Conservation (phyloP, 2,888 invertebrate genomes). For the Spialia ferax region DNA sequence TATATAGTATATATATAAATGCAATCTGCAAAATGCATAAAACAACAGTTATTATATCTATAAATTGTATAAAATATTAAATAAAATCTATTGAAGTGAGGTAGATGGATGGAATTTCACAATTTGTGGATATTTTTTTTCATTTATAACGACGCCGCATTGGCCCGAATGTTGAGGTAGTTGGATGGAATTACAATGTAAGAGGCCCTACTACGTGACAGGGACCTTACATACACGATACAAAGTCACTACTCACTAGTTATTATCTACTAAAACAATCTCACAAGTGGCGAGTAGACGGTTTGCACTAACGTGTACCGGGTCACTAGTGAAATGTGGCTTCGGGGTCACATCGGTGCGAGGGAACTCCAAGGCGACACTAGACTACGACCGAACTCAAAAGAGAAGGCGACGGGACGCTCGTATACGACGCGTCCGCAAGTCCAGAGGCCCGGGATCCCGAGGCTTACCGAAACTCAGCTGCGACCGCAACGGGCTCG, state of each 20-base stretch:
- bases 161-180: conserved; percentile 87
- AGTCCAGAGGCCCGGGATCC: conserved; percentile 9
- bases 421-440: conserved; percentile 12
- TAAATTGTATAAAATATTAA: conserved; percentile 87
- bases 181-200: conserved; percentile 87
- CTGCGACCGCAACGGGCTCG: conserved; percentile 35
- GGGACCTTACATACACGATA: conserved; percentile 77
- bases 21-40: conserved; percentile 87
- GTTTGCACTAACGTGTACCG: conserved; percentile 61
- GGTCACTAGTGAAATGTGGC: conserved; percentile 54
- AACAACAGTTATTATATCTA: conserved; percentile 86
- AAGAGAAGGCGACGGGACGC: conserved; percentile 20
- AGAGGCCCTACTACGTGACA: conserved; percentile 75
- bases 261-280: conserved; percentile 69
- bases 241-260: conserved; percentile 80
- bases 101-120: conserved; percentile 91
- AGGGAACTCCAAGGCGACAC: conserved; percentile 31
- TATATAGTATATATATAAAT: conserved; percentile 85
- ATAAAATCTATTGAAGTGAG: conserved; percentile 89
- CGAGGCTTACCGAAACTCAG: conserved; percentile 24
- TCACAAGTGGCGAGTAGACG: conserved; percentile 65
- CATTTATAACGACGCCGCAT: conserved; percentile 79
- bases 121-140: conserved; percentile 83
- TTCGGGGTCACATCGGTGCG: conserved; percentile 42
- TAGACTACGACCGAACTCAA: conserved; percentile 32